Percentiles rank a stretch among this genome's conserved stretches.
Conservation (phyloP, 2,113 vertebrate species). For the Ahaetulla prasina region DNA sequence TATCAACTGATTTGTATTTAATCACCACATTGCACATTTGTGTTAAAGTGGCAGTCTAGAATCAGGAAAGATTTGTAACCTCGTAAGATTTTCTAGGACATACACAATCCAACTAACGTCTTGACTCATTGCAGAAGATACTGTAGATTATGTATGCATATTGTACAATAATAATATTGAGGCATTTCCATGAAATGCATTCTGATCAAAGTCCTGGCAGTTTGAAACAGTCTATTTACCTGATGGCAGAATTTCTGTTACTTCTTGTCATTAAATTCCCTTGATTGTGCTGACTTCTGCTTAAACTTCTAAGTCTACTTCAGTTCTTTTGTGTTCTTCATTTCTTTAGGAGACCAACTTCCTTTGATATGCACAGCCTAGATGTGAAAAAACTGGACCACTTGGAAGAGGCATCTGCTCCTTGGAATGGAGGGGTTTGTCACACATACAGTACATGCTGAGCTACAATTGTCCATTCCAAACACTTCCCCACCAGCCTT, state of each 20-base stretch:
- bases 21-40: background rate
- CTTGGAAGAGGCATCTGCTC: constrained; percentile 10
- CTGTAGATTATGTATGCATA: background rate
- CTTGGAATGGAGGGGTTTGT: constrained; percentile 46
- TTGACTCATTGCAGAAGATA: background rate
- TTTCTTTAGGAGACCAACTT: constrained; percentile 1
- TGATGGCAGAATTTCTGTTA: background rate
- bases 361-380: constrained; percentile 31
- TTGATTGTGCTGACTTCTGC: background rate
- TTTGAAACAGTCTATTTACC: background rate
- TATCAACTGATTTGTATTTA: background rate
- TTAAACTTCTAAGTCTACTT: background rate
- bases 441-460: constrained; percentile 51
- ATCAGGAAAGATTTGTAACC: background rate
- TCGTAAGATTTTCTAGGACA: background rate
- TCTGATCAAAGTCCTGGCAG: constrained; percentile 19
- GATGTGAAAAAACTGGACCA: constrained; percentile 32
- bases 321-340: constrained; percentile 12
- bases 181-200: background rate
- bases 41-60: background rate
- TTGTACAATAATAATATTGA: background rate
- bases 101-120: background rate
- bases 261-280: background rate
- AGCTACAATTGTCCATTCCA: constrained; percentile 51
- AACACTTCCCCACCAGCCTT: constrained; percentile 43